phyloP scores from a whole-genome alignment of 2,797 vertebrate genomes.

The Vireo griseus region DNA sequence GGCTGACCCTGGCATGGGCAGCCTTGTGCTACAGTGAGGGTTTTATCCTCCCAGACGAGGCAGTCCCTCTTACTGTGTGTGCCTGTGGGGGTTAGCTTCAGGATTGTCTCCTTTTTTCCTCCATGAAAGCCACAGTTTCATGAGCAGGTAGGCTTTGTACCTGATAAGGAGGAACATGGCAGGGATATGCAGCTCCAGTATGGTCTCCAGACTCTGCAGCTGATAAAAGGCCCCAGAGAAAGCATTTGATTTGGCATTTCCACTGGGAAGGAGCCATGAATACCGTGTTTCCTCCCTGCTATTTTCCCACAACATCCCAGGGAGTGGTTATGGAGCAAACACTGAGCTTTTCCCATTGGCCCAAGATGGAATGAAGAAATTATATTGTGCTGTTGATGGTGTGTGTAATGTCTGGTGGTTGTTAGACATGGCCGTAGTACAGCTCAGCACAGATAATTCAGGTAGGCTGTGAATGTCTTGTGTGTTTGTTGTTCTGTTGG shows the following conservation, averaged over 20 bases:
- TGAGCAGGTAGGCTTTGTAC: not conserved
- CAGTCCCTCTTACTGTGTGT: not conserved
- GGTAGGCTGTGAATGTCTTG: not conserved
- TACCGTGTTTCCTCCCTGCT: conserved; percentile 10
- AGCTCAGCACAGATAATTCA: not conserved
- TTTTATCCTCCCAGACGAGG: not conserved
- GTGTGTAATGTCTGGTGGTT: not conserved
- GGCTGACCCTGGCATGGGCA: not conserved
- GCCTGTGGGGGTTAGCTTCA: not conserved
- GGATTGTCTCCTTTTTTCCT: not conserved
- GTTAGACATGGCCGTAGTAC: not conserved
- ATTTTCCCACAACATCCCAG: not conserved
- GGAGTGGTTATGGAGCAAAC: not conserved
- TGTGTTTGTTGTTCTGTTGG: not conserved
- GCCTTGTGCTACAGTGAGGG: accelerated
- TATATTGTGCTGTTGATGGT: not conserved
- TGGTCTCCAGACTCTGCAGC: not conserved
- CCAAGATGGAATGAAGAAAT: not conserved
- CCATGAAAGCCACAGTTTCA: not conserved
- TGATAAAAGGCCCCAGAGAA: not conserved
- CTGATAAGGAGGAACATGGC: accelerated
- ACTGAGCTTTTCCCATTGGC: not conserved
- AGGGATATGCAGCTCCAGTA: not conserved
- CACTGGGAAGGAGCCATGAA: not conserved
- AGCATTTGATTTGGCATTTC: not conserved